Percentiles rank a stretch among this genome's conserved stretches.
These are phyloP conservation scores for Drosophila mayaguana DNA, from an alignment of 2,888 invertebrate genomes.

Conservation along the genomic window DNA sequence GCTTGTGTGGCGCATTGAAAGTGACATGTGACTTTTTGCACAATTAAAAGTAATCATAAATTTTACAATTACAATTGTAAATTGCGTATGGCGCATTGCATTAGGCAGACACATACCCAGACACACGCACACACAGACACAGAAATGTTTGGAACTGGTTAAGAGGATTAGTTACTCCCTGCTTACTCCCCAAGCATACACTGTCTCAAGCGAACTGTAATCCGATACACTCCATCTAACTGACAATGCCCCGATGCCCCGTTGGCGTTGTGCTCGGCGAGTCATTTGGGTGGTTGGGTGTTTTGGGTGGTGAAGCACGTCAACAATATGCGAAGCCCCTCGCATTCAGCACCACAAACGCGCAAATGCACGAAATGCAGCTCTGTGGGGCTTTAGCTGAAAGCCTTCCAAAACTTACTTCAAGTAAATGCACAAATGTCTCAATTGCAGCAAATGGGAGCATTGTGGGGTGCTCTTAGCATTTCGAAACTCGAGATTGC, in stretches of 20 bases:
- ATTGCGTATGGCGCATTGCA: constrained; percentile 18
- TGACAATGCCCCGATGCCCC: constrained; percentile 22
- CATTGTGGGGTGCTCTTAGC: constrained; percentile 25
- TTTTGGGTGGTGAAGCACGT: constrained; percentile 62
- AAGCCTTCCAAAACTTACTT: constrained; percentile 54
- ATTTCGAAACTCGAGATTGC: constrained; percentile 51
- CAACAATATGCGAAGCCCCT: constrained; percentile 64
- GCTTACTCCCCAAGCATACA: constrained; percentile 16
- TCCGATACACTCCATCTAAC: constrained; percentile 76
- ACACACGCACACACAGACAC: neutral
- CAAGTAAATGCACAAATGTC: constrained; percentile 65
- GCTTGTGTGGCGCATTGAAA: constrained; percentile 13
- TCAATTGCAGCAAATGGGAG: constrained; percentile 46
- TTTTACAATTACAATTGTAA: constrained; percentile 32
- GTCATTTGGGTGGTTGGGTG: constrained; percentile 48
- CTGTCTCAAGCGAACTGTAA: constrained; percentile 46
- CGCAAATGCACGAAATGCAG: constrained; percentile 7
- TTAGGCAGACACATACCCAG: constrained; percentile 10
- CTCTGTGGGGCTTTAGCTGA: constrained; percentile 10
- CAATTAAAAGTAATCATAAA: constrained; percentile 40
- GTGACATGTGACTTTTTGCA: constrained; percentile 51
- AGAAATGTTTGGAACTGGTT: constrained; percentile 30
- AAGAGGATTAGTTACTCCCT: constrained; percentile 53
- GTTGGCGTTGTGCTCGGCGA: constrained; percentile 56
- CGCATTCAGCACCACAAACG: constrained; percentile 25